phyloP scores from a whole-genome alignment of 2,797 vertebrate genomes.

The Acridotheres tristis region DNA sequence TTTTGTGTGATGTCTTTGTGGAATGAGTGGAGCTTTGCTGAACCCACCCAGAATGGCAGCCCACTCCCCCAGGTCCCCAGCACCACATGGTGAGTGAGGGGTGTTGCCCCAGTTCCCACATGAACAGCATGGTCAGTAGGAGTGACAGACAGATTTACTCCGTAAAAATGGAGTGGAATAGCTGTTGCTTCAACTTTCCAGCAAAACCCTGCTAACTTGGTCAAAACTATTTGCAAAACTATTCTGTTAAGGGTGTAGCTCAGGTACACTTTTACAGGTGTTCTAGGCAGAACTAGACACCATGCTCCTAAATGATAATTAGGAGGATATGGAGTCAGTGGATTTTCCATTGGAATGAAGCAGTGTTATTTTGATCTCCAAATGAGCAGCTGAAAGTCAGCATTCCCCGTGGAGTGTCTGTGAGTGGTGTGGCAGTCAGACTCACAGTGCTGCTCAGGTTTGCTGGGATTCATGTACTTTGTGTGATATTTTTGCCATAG shows the following conservation, averaged over 20 bases:
- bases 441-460: not conserved
- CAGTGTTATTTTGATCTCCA: not conserved
- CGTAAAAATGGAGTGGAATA: not conserved
- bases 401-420: not conserved
- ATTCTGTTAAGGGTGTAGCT: not conserved
- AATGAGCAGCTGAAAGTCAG: not conserved
- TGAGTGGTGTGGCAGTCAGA: not conserved
- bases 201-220: not conserved
- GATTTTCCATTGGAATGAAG: not conserved
- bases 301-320: not conserved
- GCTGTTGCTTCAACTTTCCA: not conserved
- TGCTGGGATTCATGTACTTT: not conserved
- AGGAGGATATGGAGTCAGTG: not conserved
- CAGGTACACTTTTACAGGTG: not conserved
- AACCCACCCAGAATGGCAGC: not conserved
- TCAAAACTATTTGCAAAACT: not conserved
- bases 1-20: not conserved
- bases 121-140: not conserved
- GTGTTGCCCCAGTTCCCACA: rapidly evolving
- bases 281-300: not conserved
- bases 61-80: not conserved
- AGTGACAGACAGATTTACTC: not conserved
- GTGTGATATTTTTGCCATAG: not conserved
- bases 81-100: not conserved
- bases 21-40: not conserved